Evolutionary conservation across 1,140 invertebrate genomes (phyloP), one percentile per base, ranked within the genome.

Genomic region (Pectinophora gossypiella): DNA sequence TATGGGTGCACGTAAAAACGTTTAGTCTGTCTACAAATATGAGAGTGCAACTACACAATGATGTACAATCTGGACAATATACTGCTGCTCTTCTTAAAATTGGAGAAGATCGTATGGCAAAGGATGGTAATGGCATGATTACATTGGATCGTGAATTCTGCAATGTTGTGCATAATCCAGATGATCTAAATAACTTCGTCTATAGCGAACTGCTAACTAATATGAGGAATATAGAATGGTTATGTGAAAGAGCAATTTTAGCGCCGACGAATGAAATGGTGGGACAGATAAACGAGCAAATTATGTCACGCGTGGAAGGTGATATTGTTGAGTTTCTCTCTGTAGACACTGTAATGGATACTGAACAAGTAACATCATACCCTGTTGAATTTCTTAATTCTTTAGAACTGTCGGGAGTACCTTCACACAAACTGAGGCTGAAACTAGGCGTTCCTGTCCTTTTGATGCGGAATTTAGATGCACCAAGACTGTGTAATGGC

Each of bases 1-100:
- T 89, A 52, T 87, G 79, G 84, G 23, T 12, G 1, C 35, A 62
- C 40, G 59, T 65, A 40, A 54, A 56, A 51, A 64, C 48, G n/a
- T 53, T 56, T 61, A 23, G 45, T 51, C 52, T 64, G 1, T 56
- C 57, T 38, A 61, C 51, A 54, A 65, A 71, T 46, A 71, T 71
- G 64, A 42, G 60, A 57, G 65, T 68, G 48, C 54, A 65, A 63
- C 50, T 62, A 6, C 59, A 64, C 21, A 62, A 64, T 48, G 68
- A 70, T 59, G 6, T 12, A 16, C 47, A 70, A 70, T 22, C 60
- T 1, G 64, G 54, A 19, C 57, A 50, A 50, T 64, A 70, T 68
- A 56, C 66, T 7, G 51, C 47, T 36, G 32, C 59, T 57, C 59
- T 71, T 13, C 38, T 71, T 0, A 63, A 71, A 61, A 71, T 65